Evolutionary conservation across 2,888 invertebrate species (phyloP).

Genomic region (Drosophila anceps): DNA sequence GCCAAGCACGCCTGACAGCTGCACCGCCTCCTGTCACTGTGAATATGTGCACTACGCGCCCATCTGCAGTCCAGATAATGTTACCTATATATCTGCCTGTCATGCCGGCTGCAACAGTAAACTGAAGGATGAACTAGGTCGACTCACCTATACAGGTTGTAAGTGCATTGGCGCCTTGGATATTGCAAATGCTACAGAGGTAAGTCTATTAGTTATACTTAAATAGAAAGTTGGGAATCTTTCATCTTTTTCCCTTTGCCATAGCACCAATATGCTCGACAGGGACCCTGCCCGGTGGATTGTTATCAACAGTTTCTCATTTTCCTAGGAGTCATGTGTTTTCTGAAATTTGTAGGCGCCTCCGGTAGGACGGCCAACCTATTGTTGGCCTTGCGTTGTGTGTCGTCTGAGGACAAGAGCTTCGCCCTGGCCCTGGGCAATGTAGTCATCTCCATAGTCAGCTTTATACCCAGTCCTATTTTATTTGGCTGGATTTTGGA

Average conservation of each 20-base stretch:
- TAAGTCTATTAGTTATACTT: conserved; percentile 7
- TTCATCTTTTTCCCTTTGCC: no score
- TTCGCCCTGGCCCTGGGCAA: conserved; percentile 89
- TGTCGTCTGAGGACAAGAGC: conserved; percentile 89
- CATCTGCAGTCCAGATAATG: conserved; percentile 88
- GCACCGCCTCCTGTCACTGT: conserved; percentile 89
- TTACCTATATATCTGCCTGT: conserved; percentile 91
- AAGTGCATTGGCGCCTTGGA: conserved; percentile 45
- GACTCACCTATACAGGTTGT: conserved; percentile 55
- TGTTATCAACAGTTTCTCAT: conserved; percentile 86
- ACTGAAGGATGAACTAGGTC: conserved; percentile 48
- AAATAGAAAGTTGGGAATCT: background rate
- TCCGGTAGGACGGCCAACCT: conserved; percentile 87
- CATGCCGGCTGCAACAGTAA: conserved; percentile 89
- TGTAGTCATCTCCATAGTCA: conserved; percentile 88
- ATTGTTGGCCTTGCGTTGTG: conserved; percentile 87
- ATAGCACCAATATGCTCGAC: conserved; percentile 50
- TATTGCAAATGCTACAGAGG: conserved; percentile 19
- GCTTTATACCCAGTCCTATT: conserved; percentile 90
- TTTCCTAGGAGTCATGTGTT: conserved; percentile 86
- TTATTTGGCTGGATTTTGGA: conserved; percentile 89
- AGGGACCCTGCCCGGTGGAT: conserved; percentile 87
- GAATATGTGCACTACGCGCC: conserved; percentile 90
- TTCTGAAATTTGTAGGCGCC: conserved; percentile 87
- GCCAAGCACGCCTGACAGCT: conserved; percentile 79